Percentiles rank a stretch among this genome's conserved stretches.
These are phyloP conservation scores for Stigmatopora nigra DNA, from an alignment of 2,113 vertebrate species.

Conservation along the genomic window DNA sequence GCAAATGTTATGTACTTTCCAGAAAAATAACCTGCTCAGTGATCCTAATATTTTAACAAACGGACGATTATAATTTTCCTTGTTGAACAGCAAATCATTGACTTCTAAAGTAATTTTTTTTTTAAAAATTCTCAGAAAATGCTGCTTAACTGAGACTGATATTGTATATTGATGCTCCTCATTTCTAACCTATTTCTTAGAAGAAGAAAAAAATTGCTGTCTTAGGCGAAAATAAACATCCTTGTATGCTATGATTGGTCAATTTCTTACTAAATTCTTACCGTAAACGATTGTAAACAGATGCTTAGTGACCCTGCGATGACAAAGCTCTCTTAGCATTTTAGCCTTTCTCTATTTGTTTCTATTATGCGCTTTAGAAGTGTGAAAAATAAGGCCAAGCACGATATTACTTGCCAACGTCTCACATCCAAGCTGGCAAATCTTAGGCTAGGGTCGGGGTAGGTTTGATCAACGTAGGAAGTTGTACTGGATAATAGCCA, in stretches of 20 bases:
- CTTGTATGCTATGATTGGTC: neutral
- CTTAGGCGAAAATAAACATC: neutral
- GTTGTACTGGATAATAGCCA: slow-evolving; percentile 58
- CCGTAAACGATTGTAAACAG: neutral
- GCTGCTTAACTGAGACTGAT: no score
- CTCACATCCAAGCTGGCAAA: slow-evolving; percentile 61
- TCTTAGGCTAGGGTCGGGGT: slow-evolving; percentile 44
- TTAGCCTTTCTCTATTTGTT: slow-evolving; percentile 8
- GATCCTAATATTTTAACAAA: neutral
- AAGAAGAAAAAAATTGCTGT: no score
- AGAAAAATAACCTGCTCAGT: neutral
- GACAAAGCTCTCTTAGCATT: slow-evolving; percentile 15
- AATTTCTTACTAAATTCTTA: neutral
- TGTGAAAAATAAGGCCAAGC: slow-evolving; percentile 38
- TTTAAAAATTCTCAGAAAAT: no score
- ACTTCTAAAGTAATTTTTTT: neutral
- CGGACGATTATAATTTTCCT: neutral
- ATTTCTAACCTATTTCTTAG: no score
- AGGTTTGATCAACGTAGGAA: slow-evolving; percentile 42
- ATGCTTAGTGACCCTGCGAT: slow-evolving; percentile 4
- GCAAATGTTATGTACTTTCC: no score
- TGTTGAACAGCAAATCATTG: neutral
- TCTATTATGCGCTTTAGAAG: slow-evolving; percentile 38
- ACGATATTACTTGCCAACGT: slow-evolving; percentile 64
- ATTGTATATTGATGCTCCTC: no score